Evolutionary conservation across 2,797 vertebrate genomes (phyloP).

Genomic region (Lophura swinhoii): DNA sequence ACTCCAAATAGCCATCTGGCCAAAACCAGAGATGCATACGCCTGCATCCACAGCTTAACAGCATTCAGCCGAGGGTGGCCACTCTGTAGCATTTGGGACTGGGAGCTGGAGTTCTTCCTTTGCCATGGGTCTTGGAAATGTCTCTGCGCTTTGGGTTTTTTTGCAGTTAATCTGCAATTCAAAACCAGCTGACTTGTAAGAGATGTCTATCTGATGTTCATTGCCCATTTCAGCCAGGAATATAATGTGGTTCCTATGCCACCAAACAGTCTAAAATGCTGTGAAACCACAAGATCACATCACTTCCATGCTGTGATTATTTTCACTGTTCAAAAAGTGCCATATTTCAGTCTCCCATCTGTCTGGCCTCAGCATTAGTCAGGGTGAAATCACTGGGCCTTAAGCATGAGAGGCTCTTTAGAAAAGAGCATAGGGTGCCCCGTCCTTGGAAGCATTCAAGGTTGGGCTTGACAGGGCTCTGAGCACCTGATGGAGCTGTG

Average conservation of each 20-base stretch:
- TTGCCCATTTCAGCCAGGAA: background rate
- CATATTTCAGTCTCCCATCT: background rate
- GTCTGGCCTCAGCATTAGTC: background rate
- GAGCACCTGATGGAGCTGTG: no score
- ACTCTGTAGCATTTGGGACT: background rate
- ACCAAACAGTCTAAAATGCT: background rate
- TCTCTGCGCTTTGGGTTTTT: background rate
- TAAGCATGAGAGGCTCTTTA: background rate
- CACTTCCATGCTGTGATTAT: background rate
- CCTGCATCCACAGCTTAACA: background rate
- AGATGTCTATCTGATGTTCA: slow-evolving; percentile 1
- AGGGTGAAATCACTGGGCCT: background rate
- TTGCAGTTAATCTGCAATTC: background rate
- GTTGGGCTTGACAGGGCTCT: no score
- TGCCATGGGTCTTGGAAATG: background rate
- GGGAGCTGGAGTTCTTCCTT: background rate
- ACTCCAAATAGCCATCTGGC: slow-evolving; percentile 49
- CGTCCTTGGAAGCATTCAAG: no score
- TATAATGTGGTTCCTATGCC: background rate
- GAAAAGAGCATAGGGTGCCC: background rate
- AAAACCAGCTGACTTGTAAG: background rate
- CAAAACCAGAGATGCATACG: background rate
- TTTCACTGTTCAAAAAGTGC: background rate
- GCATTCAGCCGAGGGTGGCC: background rate
- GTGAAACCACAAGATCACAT: background rate